Percentiles rank a stretch among this genome's conserved stretches.
These are phyloP conservation scores for Uria lomvia DNA, from an alignment of 2,113 vertebrate species.

Conservation along the genomic window DNA sequence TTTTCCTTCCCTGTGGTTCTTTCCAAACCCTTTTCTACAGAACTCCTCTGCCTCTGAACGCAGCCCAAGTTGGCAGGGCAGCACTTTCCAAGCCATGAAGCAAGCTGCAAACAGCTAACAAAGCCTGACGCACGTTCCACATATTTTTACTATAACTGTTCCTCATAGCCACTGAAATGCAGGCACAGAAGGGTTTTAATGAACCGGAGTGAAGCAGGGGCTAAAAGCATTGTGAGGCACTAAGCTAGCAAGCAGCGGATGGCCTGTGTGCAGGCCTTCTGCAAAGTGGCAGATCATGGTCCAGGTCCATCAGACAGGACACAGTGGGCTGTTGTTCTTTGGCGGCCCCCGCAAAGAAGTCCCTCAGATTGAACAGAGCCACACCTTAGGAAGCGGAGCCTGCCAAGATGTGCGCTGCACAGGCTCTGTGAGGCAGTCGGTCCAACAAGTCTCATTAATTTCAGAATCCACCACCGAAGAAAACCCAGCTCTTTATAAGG, in stretches of 20 bases:
- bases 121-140: background rate
- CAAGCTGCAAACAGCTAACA: background rate
- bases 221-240: background rate
- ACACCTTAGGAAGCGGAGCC: background rate
- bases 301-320: background rate
- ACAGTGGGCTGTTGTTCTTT: background rate
- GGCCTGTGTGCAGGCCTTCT: background rate
- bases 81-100: background rate
- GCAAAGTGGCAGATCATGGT: background rate
- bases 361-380: background rate
- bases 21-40: background rate
- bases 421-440: background rate
- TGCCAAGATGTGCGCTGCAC: background rate
- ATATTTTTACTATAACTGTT: background rate
- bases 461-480: background rate
- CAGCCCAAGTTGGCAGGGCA: background rate
- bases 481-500: conserved; percentile 42
- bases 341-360: background rate
- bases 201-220: background rate
- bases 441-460: background rate
- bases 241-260: background rate
- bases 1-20: background rate
- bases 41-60: background rate
- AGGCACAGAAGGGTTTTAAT: background rate
- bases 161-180: background rate